Percentiles rank a stretch among this genome's conserved stretches.
Conservation (phyloP, 2,888 invertebrate species). For the Harpalus rufipes region DNA sequence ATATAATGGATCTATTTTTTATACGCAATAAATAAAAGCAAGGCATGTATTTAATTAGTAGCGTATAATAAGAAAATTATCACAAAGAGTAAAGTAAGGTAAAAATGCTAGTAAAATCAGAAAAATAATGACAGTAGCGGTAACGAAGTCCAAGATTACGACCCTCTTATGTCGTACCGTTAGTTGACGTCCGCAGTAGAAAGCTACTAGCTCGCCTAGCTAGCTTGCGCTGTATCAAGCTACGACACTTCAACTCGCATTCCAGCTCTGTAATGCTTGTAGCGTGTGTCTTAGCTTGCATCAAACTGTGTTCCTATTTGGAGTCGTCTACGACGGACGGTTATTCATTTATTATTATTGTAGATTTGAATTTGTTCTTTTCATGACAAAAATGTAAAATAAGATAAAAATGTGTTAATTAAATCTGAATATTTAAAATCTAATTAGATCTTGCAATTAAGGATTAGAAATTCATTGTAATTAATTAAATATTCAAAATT, state of each 20-base stretch:
- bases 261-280: slow-evolving; percentile 2
- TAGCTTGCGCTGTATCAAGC: slow-evolving; percentile 10
- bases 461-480: slow-evolving; percentile 22
- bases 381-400: background rate
- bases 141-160: slow-evolving; percentile 52
- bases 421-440: slow-evolving; percentile 43
- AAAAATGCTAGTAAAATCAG: slow-evolving; percentile 31
- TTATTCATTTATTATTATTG: slow-evolving; percentile 14
- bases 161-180: slow-evolving; percentile 44
- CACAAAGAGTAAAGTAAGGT: slow-evolving; percentile 29
- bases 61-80: slow-evolving; percentile 5
- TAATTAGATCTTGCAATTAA: slow-evolving; percentile 39
- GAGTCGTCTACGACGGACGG: background rate
- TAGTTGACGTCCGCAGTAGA: slow-evolving; percentile 50
- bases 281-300: background rate
- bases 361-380: background rate
- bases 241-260: slow-evolving; percentile 8
- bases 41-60: slow-evolving; percentile 16
- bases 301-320: background rate
- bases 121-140: slow-evolving; percentile 50
- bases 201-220: slow-evolving; percentile 13
- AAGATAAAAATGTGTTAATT: slow-evolving; percentile 28
- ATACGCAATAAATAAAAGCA: background rate
- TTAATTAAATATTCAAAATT: slow-evolving; percentile 30
- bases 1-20: background rate